phyloP scores from a whole-genome alignment of 2,888 invertebrate species.

The Drosophila limbata region DNA sequence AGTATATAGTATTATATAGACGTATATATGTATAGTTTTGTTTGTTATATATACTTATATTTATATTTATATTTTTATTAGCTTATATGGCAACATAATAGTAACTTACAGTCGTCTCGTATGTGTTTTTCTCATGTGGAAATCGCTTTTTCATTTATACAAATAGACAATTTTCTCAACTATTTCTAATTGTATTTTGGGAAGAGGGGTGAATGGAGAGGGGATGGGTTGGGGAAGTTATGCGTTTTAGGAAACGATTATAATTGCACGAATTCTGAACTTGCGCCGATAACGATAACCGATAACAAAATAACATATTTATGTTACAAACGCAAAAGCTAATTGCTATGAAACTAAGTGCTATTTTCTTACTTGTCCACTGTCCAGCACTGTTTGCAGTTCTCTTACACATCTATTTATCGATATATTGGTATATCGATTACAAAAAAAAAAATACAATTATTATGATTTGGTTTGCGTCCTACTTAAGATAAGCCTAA shows the following conservation, averaged over 20 bases:
- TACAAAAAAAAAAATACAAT: constrained; percentile 34
- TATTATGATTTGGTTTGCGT: constrained; percentile 26
- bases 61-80: constrained; percentile 42
- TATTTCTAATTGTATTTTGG: constrained; percentile 44
- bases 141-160: constrained; percentile 54
- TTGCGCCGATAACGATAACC: constrained; percentile 38
- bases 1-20: constrained; percentile 41
- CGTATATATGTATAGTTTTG: constrained; percentile 34
- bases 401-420: constrained; percentile 21
- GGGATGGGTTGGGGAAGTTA: not conserved
- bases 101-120: constrained; percentile 75
- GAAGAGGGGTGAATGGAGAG: too few relatives aligned
- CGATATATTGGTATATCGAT: constrained; percentile 6
- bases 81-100: constrained; percentile 74
- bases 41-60: constrained; percentile 41
- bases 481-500: constrained; percentile 59
- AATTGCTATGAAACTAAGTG: constrained; percentile 49
- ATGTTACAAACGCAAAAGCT: constrained; percentile 53
- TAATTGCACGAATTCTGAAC: constrained; percentile 52
- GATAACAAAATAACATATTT: constrained; percentile 36
- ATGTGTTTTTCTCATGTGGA: constrained; percentile 40
- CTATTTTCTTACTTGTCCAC: constrained; percentile 53
- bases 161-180: constrained; percentile 65
- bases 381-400: constrained; percentile 53
- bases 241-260: constrained; percentile 35